phyloP scores from a whole-genome alignment of 2,797 vertebrate species.

The Choloepus didactylus region DNA sequence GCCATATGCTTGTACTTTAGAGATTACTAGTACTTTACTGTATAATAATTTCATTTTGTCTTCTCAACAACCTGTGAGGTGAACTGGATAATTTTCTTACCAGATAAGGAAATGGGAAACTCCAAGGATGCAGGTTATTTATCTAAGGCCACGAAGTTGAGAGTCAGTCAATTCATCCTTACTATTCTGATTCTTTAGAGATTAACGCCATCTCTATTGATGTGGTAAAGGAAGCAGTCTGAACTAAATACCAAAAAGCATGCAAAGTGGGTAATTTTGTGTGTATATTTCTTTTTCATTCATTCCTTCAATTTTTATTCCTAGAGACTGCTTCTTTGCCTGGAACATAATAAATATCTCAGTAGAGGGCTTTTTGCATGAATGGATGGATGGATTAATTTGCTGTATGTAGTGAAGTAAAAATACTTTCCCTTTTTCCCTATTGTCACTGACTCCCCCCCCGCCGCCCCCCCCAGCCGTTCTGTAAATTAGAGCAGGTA shows the following conservation, averaged over 20 bases:
- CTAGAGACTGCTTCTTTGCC: not conserved
- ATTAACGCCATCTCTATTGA: slow-evolving; percentile 2
- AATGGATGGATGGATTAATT: not conserved
- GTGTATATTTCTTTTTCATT: not conserved
- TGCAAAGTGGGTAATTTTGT: not conserved
- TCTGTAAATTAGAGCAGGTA: not conserved
- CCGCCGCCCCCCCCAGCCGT: not conserved
- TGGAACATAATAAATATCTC: not conserved
- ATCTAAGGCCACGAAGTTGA: not conserved
- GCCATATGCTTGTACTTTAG: not conserved
- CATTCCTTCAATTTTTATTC: not conserved
- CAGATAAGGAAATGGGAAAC: not conserved
- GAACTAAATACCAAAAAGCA: not conserved
- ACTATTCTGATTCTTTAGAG: not conserved
- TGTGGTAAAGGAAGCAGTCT: not conserved
- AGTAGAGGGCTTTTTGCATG: not conserved
- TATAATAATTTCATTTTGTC: slow-evolving; percentile 33
- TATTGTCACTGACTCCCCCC: not conserved
- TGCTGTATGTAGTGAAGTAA: not conserved
- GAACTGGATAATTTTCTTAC: slow-evolving; percentile 49
- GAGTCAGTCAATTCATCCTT: not conserved
- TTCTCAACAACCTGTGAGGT: not conserved
- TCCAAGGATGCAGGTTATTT: not conserved
- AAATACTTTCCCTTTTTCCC: not conserved
- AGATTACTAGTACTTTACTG: not conserved